Evolutionary conservation across 2,888 invertebrate species (phyloP), one percentile per base, ranked within the genome.

Genomic region (Philopedon plagiatum): DNA sequence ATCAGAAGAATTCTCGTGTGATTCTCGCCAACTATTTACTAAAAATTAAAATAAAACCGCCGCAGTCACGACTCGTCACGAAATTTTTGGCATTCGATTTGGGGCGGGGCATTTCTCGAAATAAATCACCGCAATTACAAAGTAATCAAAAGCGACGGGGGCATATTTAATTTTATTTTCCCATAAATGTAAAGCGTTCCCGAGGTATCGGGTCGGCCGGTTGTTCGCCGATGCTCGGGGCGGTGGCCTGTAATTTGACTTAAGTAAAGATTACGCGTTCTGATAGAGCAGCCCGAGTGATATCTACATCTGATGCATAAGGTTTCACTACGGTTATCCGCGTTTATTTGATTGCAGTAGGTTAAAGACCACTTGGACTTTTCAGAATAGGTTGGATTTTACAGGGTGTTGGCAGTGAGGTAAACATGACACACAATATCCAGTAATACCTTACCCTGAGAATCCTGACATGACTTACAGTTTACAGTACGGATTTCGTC

Each of bases 91-190:
- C 58, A 58, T 58, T 58, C 58, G 58, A 41, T 9, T 26, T 41
- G 4, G 41, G 34, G 58, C n/a, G 19, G 11, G 58, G 58, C 58
- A 39, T 37, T 37, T 15, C 23, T 13, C 39, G 41, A 39, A 58
- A 58, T 21, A 58, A 58, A 58, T 41, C 37, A 41, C 58, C 19
- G 41, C 37, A 41, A 58, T 58, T 58, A 58, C 58, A 11, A 58
- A 26, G 58, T 41, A 58, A 58, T 58, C 58, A 58, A 41, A 37
- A 58, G 0, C 41, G 15, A 41, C 23, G 58, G 39, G 37, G 58
- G 58, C 58, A 58, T 58, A 58, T 41, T 58, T 41, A 58, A 41
- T 58, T 41, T 58, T 58, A 58, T 58, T 58, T 58, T 39, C 58
- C 58, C 41, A 41, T 58, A 54, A 54, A 58, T 58, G 58, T 41